Evolutionary conservation across 2,797 vertebrate species (phyloP).

Genomic region (Galagoides demidoff): DNA sequence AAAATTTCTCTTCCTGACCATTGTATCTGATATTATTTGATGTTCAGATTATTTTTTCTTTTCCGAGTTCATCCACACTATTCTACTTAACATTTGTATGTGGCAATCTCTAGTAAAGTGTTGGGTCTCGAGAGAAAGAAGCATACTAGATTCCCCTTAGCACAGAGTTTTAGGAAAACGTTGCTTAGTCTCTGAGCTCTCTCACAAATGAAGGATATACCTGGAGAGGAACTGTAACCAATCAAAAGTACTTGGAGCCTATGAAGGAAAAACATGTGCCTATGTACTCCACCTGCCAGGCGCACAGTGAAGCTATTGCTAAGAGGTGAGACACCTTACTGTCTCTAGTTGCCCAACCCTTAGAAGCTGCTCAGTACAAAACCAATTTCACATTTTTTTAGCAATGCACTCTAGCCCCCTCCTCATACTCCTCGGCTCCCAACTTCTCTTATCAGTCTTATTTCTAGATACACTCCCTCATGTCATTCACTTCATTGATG

Average conservation of each 20-base stretch:
- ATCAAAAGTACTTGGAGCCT: not conserved
- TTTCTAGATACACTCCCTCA: not conserved
- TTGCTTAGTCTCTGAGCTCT: not conserved
- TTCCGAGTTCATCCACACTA: not conserved
- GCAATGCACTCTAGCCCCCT: not conserved
- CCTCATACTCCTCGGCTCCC: not conserved
- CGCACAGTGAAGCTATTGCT: not conserved
- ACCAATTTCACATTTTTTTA: not conserved
- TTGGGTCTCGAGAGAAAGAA: not conserved
- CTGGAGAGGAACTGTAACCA: not conserved
- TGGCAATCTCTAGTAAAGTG: not conserved
- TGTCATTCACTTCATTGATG: not conserved
- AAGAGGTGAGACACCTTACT: not conserved
- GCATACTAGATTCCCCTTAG: not conserved
- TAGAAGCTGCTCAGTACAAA: not conserved
- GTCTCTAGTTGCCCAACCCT: not conserved
- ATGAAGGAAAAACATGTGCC: not conserved
- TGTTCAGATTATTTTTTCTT: conserved; percentile 42
- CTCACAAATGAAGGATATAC: not conserved
- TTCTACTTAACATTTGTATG: not conserved
- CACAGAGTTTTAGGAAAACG: not conserved
- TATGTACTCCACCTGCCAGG: not conserved
- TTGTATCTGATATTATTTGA: conserved; percentile 20
- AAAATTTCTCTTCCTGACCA: not conserved
- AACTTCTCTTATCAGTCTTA: conserved; percentile 5